Percentiles rank a stretch among this genome's conserved stretches.
Evolutionary conservation across 2,797 vertebrate species (phyloP).

Genomic region (Iguana delicatissima): DNA sequence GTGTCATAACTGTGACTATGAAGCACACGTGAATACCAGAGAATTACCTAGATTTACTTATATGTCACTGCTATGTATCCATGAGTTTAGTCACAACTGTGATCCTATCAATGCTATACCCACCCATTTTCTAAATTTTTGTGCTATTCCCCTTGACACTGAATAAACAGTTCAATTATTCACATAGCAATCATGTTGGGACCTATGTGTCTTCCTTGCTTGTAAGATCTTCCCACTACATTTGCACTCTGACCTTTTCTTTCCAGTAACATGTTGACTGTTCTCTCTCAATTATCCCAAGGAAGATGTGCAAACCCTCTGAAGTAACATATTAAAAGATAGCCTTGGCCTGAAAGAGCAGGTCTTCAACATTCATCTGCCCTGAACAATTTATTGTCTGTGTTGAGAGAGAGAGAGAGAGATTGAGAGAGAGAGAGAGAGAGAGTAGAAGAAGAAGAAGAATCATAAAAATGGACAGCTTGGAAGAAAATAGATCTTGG

Average conservation of each 20-base stretch:
- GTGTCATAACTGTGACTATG: no score
- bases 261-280: not conserved
- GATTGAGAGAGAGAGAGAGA: not conserved
- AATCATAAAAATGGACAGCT: not conserved
- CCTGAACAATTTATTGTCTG: constrained; percentile 16
- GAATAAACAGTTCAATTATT: not conserved
- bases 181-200: not conserved
- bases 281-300: constrained; percentile 1
- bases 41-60: no score
- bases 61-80: no score
- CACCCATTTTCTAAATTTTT: not conserved
- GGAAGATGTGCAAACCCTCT: constrained; percentile 2
- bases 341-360: not conserved
- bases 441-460: constrained; percentile 5
- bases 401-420: not conserved
- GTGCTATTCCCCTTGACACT: not conserved
- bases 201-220: not conserved
- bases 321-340: not conserved
- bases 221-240: not conserved
- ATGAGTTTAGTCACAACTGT: no score
- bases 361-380: constrained; percentile 23
- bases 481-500: not conserved
- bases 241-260: not conserved
- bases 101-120: not conserved
- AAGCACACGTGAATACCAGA: no score